Percentiles rank a stretch among this genome's conserved stretches.
Conservation (phyloP, 1,140 invertebrate genomes). For the Psilanteris sp. region DNA sequence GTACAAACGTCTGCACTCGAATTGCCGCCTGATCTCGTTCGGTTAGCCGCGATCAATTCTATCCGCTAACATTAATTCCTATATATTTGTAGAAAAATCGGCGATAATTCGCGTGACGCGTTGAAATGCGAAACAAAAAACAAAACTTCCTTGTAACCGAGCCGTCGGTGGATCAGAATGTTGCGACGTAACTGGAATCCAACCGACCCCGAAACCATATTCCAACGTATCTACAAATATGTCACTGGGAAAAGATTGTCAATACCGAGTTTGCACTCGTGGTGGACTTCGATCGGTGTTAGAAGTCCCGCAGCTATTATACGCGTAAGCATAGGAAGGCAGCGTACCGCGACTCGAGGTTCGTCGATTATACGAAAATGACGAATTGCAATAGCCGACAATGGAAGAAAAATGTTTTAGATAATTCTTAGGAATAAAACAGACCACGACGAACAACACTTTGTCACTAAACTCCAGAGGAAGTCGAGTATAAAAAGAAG, state of each 20-base stretch:
- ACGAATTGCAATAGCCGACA: conserved; percentile 42
- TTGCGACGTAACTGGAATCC: conserved; percentile 5
- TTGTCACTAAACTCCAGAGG: conserved; percentile 4
- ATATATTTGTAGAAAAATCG: conserved; percentile 56
- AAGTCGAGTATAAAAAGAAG: not conserved
- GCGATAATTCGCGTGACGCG: conserved; percentile 30
- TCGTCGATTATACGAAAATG: conserved; percentile 46
- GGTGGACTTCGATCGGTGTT: conserved; percentile 31
- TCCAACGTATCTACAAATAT: conserved; percentile 39
- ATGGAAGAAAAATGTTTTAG: conserved; percentile 54
- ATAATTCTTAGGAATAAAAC: conserved; percentile 31
- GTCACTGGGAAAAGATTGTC: conserved; percentile 62
- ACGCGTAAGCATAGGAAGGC: conserved; percentile 62
- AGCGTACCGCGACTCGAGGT: conserved; percentile 28
- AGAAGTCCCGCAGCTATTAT: conserved; percentile 43
- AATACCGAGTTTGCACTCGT: conserved; percentile 55
- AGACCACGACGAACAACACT: not conserved
- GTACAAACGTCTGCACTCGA: too few relatives aligned
- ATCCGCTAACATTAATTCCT: conserved; percentile 48
- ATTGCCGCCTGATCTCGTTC: conserved; percentile 20
- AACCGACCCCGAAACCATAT: conserved; percentile 27
- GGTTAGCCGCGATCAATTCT: conserved; percentile 14
- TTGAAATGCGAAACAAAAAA: conserved; percentile 9
- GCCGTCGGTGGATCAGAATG: conserved; percentile 9
- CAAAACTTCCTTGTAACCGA: conserved; percentile 20